Evolutionary conservation across 1,140 invertebrate species (phyloP).

Genomic region (Oedothorax gibbosus): DNA sequence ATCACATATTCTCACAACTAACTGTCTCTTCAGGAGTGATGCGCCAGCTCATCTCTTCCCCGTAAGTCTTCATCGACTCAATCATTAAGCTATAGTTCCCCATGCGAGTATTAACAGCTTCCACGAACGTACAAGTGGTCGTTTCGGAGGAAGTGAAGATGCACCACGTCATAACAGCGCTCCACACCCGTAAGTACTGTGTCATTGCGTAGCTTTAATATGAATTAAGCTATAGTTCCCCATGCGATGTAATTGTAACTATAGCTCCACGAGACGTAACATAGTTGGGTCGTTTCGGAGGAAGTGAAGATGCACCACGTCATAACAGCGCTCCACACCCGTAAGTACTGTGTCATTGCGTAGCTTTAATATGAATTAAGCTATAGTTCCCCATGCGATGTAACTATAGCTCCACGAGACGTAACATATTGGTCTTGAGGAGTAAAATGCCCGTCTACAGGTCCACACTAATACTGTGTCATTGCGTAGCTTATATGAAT

Average conservation of each 20-base stretch:
- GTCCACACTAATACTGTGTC: conserved; percentile 36
- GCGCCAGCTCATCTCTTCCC: conserved; percentile 21
- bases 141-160: conserved; percentile 4
- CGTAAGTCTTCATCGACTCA: conserved; percentile 14
- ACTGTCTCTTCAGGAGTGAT: background rate
- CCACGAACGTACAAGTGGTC: background rate
- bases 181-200: conserved; percentile 43
- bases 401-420: no score
- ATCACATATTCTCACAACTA: background rate
- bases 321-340: conserved; percentile 32
- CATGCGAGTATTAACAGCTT: background rate
- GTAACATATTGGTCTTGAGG: background rate
- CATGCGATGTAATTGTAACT: background rate
- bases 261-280: no score
- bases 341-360: conserved; percentile 29
- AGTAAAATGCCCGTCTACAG: conserved; percentile 7
- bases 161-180: conserved; percentile 17
- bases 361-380: background rate
- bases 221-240: background rate
- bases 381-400: background rate
- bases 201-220: background rate
- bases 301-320: background rate
- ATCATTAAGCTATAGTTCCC: background rate
- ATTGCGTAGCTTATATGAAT: background rate
- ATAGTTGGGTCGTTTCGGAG: background rate